Conservation (phyloP, 2,888 invertebrate genomes). For the Hermaeophaga mercurialis region DNA sequence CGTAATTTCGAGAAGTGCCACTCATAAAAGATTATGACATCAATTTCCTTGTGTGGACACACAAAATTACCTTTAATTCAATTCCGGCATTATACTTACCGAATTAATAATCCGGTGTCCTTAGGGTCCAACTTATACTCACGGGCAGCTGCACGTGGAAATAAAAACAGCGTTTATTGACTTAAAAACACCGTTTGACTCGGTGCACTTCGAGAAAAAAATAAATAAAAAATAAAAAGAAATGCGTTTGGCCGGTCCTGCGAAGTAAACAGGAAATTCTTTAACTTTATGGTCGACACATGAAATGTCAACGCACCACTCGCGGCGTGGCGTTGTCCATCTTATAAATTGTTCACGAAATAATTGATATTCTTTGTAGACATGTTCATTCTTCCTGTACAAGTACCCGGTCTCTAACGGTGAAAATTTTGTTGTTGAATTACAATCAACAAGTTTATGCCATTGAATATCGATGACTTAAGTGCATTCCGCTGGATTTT, state of each 20-base stretch:
- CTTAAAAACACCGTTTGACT: no score
- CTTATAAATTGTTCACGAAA: slow-evolving; percentile 22
- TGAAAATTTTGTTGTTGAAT: slow-evolving; percentile 27
- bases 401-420: slow-evolving; percentile 28
- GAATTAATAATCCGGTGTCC: slow-evolving; percentile 25
- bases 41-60: slow-evolving; percentile 23
- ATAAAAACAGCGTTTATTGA: no score
- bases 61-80: slow-evolving; percentile 25
- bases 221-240: no score
- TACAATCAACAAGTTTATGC: slow-evolving; percentile 25
- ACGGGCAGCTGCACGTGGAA: slow-evolving; percentile 12
- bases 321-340: slow-evolving; percentile 20
- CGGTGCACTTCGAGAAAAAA: no score
- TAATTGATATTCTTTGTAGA: slow-evolving; percentile 32
- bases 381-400: slow-evolving; percentile 30
- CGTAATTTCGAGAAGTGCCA: slow-evolving; percentile 16
- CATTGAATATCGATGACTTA: slow-evolving; percentile 23
- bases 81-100: slow-evolving; percentile 24
- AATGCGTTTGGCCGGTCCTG: slow-evolving; percentile 19
- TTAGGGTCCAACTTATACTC: slow-evolving; percentile 7
- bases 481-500: slow-evolving; percentile 11
- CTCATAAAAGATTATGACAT: slow-evolving; percentile 21
- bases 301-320: slow-evolving; percentile 28
- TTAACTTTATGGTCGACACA: slow-evolving; percentile 28
- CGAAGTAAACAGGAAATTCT: slow-evolving; percentile 19